These are phyloP conservation scores for Ciconia boyciana DNA, from an alignment of 2,113 vertebrate genomes.

Conservation along the genomic window DNA sequence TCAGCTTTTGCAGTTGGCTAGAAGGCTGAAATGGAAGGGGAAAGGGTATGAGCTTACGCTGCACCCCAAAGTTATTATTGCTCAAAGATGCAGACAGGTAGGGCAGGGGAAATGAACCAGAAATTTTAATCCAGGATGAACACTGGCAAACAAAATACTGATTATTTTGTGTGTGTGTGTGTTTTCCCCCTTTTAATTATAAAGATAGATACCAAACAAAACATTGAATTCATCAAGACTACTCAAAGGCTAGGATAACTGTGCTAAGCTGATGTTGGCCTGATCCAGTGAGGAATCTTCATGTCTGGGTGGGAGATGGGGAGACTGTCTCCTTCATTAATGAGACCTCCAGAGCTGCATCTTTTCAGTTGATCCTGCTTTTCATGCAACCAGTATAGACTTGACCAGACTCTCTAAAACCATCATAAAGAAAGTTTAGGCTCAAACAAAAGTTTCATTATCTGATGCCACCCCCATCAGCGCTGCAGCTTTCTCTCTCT, in stretches of 20 bases:
- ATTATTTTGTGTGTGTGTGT: not conserved
- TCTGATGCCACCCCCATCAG: not conserved
- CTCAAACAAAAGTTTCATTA: not conserved
- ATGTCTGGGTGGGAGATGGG: not conserved
- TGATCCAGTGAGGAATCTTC: not conserved
- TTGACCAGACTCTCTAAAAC: not conserved
- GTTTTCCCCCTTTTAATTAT: not conserved
- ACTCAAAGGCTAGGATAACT: not conserved
- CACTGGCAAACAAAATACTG: not conserved
- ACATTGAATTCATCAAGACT: not conserved
- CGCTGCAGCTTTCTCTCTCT: not conserved
- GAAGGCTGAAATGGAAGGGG: not conserved
- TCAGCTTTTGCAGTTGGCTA: not conserved
- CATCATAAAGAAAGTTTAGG: not conserved
- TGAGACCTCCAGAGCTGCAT: not conserved
- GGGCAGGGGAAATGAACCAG: not conserved
- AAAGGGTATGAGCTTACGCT: not conserved
- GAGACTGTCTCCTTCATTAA: not conserved
- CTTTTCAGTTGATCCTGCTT: not conserved
- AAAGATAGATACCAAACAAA: not conserved
- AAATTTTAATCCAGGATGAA: not conserved
- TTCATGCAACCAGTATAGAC: not conserved
- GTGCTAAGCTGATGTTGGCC: not conserved
- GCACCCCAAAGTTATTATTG: not conserved
- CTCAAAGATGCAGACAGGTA: not conserved